Conservation (phyloP, 2,888 invertebrate genomes). For the Agrochola circellaris region DNA sequence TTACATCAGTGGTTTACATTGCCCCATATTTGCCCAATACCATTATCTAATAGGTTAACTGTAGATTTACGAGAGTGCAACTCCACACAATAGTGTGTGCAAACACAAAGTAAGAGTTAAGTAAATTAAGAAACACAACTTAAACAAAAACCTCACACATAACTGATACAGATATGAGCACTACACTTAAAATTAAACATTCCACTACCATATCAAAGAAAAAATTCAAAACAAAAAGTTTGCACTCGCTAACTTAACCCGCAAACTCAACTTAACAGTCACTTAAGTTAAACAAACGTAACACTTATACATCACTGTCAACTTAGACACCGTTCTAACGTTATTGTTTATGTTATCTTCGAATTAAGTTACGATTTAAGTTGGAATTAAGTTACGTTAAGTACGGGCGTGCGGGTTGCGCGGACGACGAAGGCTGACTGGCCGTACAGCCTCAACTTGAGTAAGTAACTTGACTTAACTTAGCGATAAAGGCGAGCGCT, state of each 20-base stretch:
- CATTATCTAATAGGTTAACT: conserved; percentile 17
- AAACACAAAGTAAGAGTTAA: conserved; percentile 35
- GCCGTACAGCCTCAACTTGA: conserved; percentile 54
- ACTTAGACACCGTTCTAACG: conserved; percentile 39
- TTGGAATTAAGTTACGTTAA: conserved; percentile 64
- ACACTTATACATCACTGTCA: conserved; percentile 45
- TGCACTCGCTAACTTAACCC: conserved; percentile 68
- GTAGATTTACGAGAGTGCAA: background rate
- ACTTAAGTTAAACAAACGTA: conserved; percentile 45
- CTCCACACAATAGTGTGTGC: conserved; percentile 8
- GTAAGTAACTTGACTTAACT: conserved; percentile 65
- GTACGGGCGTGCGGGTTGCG: conserved; percentile 72
- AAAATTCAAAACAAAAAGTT: conserved; percentile 75
- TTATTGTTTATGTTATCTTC: conserved; percentile 62
- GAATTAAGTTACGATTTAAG: conserved; percentile 76
- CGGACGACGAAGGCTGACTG: conserved; percentile 74
- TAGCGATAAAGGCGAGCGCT: conserved; percentile 63
- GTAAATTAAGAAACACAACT: conserved; percentile 34
- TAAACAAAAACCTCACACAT: conserved; percentile 51
- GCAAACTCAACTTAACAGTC: conserved; percentile 65
- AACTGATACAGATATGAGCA: conserved; percentile 61
- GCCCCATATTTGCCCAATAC: background rate
- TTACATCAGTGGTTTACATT: background rate
- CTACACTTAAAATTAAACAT: conserved; percentile 75
- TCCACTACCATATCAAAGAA: conserved; percentile 69